phyloP scores from a whole-genome alignment of 2,113 vertebrate species.

The Litocranius walleri region DNA sequence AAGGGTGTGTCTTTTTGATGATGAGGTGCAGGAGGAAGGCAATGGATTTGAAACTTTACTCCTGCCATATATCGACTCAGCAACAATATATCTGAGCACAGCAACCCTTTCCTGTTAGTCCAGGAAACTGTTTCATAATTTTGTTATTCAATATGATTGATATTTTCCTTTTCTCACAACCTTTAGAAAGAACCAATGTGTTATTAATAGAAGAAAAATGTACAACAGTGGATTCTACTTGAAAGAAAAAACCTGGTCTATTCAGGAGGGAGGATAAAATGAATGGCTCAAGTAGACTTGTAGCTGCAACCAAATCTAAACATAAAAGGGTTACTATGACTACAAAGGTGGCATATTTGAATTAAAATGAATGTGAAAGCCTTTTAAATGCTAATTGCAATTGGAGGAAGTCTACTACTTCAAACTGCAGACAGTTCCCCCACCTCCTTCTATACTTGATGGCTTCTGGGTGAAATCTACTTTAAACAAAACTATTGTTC shows the following conservation, averaged over 20 bases:
- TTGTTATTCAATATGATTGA: neutral
- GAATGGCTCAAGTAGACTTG: constrained; percentile 54
- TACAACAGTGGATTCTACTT: neutral
- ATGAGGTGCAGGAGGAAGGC: neutral
- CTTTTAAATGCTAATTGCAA: constrained; percentile 79
- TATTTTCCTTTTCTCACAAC: constrained; percentile 31
- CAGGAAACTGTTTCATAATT: neutral
- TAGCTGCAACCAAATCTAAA: constrained; percentile 69
- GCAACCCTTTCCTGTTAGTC: neutral
- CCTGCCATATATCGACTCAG: neutral
- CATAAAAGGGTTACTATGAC: constrained; percentile 78
- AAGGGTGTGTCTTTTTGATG: neutral
- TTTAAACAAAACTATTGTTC: constrained; percentile 11
- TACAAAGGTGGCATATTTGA: constrained; percentile 82
- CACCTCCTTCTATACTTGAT: neutral
- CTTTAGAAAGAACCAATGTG: neutral
- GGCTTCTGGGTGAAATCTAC: neutral
- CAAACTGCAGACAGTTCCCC: constrained; percentile 42
- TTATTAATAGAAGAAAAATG: constrained; percentile 34
- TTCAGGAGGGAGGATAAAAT: constrained; percentile 15
- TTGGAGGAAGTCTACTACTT: constrained; percentile 63
- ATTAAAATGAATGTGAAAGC: constrained; percentile 75
- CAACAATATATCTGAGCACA: neutral
- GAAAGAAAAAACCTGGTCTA: constrained; percentile 3
- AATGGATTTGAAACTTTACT: neutral